These are phyloP conservation scores for Podarcis muralis DNA, from an alignment of 2,113 vertebrate species.

Conservation along the genomic window DNA sequence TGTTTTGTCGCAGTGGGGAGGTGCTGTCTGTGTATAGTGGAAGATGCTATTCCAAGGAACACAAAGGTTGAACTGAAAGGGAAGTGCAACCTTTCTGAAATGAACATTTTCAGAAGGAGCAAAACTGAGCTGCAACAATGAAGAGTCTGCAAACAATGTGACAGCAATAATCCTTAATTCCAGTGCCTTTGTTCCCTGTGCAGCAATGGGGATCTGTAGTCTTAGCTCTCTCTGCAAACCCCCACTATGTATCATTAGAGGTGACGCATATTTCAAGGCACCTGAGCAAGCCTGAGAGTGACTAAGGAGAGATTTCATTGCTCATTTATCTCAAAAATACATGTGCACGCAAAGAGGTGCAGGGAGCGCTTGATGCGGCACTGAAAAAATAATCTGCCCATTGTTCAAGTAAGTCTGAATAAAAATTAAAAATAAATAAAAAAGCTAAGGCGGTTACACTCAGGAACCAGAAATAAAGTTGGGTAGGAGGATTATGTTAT, in stretches of 20 bases:
- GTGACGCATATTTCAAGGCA: not conserved
- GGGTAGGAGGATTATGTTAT: slow-evolving; percentile 21
- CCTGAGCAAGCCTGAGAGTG: not conserved
- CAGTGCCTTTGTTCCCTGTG: not conserved
- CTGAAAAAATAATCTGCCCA: not conserved
- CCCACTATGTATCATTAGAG: not conserved
- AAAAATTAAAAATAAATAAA: not conserved
- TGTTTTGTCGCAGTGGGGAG: not conserved
- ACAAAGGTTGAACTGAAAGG: not conserved
- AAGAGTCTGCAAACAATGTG: not conserved
- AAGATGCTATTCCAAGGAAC: not conserved
- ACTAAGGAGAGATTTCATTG: not conserved
- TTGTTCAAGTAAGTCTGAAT: not conserved
- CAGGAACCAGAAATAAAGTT: not conserved
- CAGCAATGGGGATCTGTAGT: not conserved
- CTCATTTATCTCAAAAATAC: not conserved
- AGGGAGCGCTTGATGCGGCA: not conserved
- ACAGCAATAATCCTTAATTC: no score
- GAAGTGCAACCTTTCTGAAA: no score
- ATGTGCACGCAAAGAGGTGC: not conserved
- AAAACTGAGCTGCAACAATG: not conserved
- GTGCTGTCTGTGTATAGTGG: not conserved
- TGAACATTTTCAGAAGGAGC: not conserved
- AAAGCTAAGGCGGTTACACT: not conserved
- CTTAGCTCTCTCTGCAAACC: not conserved